A percentile compares a stretch with the other conserved stretches of the same genome.
phyloP scores from a whole-genome alignment of 2,888 invertebrate genomes.

The Villa cingulata region DNA sequence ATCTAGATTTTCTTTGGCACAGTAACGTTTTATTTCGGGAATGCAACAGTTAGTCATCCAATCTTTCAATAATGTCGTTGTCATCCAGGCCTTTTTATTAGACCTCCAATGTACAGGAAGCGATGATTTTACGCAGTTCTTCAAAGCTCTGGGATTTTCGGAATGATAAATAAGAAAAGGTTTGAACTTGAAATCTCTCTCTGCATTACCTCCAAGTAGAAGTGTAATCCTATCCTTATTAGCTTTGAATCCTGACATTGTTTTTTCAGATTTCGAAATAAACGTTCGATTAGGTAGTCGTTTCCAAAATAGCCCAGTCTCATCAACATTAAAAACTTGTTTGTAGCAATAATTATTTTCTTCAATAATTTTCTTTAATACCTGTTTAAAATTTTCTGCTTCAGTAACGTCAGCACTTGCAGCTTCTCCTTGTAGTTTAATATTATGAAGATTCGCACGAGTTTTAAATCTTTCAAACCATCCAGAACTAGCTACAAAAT shows the following conservation, averaged over 20 bases:
- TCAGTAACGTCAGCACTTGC: neutral
- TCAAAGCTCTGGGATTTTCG: slow-evolving; percentile 24
- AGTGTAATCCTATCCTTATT: slow-evolving; percentile 21
- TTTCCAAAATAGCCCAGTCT: no score
- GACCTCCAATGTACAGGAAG: neutral
- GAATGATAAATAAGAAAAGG: slow-evolving; percentile 25
- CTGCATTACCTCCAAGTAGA: slow-evolving; percentile 23
- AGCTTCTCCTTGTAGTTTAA: slow-evolving; percentile 14
- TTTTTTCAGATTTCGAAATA: slow-evolving; percentile 16
- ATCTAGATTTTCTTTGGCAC: neutral
- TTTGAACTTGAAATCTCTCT: slow-evolving; percentile 23
- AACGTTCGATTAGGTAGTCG: slow-evolving; percentile 13
- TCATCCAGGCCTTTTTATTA: slow-evolving; percentile 1
- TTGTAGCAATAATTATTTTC: neutral
- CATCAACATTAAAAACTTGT: slow-evolving; percentile 8
- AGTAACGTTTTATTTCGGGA: neutral
- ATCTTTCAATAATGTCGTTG: neutral
- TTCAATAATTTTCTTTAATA: neutral
- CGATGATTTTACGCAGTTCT: slow-evolving; percentile 6
- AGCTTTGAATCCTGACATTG: slow-evolving; percentile 16
- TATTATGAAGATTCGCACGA: slow-evolving; percentile 12
- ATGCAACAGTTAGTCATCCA: neutral
- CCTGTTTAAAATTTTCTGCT: neutral
- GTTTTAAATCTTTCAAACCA: slow-evolving; percentile 14
- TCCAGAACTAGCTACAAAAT: slow-evolving; percentile 16